Evolutionary conservation across 2,797 vertebrate genomes (phyloP).

Genomic region (Ptychobarbus kaznakovi): DNA sequence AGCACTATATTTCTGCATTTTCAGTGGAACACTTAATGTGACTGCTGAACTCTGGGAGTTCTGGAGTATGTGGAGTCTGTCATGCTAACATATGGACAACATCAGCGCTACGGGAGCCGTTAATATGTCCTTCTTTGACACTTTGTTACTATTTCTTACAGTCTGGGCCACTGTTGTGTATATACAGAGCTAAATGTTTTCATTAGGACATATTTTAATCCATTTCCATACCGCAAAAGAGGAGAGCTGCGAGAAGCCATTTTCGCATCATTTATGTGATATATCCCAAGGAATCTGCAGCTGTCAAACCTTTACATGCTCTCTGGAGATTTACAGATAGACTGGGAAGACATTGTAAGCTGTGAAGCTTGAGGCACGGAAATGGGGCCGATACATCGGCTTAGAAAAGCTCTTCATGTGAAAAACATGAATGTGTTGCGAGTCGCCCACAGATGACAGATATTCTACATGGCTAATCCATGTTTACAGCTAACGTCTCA

Average conservation of each 20-base stretch:
- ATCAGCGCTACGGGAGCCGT: conserved; percentile 74
- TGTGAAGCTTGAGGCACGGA: conserved; percentile 22
- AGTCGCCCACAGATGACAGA: conserved; percentile 13
- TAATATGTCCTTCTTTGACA: conserved; percentile 80
- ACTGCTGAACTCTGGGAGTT: conserved; percentile 41
- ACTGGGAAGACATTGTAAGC: conserved; percentile 65
- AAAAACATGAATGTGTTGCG: conserved; percentile 2
- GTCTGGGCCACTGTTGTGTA: conserved; percentile 80
- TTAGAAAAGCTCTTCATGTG: conserved; percentile 10
- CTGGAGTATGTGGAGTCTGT: conserved; percentile 63
- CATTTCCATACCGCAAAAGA: conserved; percentile 75
- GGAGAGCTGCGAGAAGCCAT: conserved; percentile 52
- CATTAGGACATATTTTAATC: conserved; percentile 80
- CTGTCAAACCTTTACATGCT: conserved; percentile 71
- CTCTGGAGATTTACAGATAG: conserved; percentile 71
- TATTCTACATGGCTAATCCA: conserved; percentile 30
- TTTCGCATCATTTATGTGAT: conserved; percentile 73
- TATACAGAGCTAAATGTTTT: conserved; percentile 86
- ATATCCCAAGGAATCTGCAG: conserved; percentile 68
- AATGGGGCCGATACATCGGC: not conserved
- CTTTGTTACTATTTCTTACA: conserved; percentile 81
- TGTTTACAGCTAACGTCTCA: conserved; percentile 53
- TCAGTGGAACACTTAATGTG: conserved; percentile 30
- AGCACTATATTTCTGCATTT: not conserved
- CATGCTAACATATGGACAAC: conserved; percentile 79